Conservation (phyloP, 2,113 vertebrate genomes). For the Alosa alosa region DNA sequence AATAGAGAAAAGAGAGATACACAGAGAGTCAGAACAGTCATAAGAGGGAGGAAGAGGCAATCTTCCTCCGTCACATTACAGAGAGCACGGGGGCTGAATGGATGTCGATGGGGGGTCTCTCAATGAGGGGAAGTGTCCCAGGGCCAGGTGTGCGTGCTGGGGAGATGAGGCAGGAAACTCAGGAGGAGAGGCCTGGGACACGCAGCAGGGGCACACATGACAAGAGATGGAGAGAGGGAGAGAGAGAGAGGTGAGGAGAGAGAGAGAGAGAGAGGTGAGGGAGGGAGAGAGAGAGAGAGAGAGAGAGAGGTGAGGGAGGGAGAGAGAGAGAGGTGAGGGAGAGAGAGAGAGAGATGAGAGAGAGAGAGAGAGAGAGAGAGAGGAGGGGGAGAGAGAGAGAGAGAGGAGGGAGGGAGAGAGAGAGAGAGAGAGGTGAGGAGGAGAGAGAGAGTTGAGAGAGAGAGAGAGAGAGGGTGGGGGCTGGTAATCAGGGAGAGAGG, state of each 20-base stretch:
- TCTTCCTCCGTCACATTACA: neutral
- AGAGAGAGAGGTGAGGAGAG: no score
- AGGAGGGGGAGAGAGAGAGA: no score
- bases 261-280: no score
- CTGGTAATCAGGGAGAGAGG: neutral
- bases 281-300: no score
- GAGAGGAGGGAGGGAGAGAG: no score
- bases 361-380: no score
- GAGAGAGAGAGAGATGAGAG: no score
- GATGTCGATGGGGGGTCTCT: slow-evolving; percentile 51
- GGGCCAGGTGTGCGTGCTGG: neutral
- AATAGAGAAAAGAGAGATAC: neutral
- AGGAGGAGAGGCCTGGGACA: neutral
- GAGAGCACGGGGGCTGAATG: slow-evolving; percentile 36
- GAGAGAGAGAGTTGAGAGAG: no score
- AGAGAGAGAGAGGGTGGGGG: neutral
- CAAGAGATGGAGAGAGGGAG: neutral
- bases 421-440: neutral
- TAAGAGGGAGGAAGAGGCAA: slow-evolving; percentile 12
- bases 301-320: no score
- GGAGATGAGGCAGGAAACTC: neutral
- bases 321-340: no score
- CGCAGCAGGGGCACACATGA: neutral
- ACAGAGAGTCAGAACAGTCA: no score
- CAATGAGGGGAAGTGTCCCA: slow-evolving; percentile 11